These are phyloP conservation scores for Montipora sp. DNA, from an alignment of 64 coral and sea anemone genomes.

Conservation along the genomic window DNA sequence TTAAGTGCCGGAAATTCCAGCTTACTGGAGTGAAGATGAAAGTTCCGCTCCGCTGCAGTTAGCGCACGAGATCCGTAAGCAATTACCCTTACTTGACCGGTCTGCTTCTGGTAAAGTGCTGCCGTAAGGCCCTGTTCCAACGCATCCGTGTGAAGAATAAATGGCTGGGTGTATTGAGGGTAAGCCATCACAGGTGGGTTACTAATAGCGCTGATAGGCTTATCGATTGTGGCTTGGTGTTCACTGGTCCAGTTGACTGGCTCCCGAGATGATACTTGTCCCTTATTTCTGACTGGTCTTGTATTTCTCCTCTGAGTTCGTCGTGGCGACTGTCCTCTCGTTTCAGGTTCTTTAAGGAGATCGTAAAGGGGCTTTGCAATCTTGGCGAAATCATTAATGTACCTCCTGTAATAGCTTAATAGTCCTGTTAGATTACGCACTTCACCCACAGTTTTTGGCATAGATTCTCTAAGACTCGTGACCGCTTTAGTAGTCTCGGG, in stretches of 20 bases:
- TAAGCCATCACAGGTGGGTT: background rate
- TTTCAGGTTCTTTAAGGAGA: background rate
- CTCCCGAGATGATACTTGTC: background rate
- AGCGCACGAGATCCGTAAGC: background rate
- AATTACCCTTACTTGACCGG: background rate
- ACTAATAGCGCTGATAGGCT: background rate
- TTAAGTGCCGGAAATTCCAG: too few species aligned
- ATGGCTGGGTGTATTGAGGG: background rate
- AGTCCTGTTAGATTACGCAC: conserved; percentile 7
- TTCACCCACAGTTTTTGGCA: background rate
- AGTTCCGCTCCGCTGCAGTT: background rate
- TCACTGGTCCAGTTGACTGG: background rate
- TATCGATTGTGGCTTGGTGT: background rate
- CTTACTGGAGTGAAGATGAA: background rate
- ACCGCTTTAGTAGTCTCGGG: background rate
- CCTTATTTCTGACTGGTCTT: background rate
- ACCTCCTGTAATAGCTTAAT: conserved; percentile 17
- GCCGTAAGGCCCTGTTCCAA: background rate
- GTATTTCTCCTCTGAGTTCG: background rate
- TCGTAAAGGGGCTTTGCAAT: conserved; percentile 5
- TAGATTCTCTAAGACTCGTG: background rate
- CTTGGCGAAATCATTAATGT: background rate
- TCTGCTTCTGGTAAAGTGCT: background rate
- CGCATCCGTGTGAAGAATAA: background rate
- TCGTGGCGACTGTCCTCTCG: background rate